Conservation (phyloP, 30 jellyfish, hydroid and myxozoan species). For the Aurelia aurita complex sp. Pacific region DNA sequence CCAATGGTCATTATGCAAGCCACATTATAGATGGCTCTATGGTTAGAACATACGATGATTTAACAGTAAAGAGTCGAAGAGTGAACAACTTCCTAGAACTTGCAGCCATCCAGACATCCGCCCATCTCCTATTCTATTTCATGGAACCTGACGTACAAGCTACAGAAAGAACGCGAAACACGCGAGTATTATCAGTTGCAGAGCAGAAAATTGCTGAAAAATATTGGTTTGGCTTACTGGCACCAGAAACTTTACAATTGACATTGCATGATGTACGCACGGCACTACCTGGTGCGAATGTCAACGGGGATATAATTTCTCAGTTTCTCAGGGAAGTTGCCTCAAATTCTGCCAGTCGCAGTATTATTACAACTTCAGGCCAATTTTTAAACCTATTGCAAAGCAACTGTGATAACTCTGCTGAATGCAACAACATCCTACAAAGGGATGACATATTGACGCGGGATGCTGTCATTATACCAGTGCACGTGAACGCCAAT, state of each 20-base stretch:
- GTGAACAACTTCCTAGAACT: background rate
- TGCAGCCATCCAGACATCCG: background rate
- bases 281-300: background rate
- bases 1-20: background rate
- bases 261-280: background rate
- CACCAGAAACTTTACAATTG: background rate
- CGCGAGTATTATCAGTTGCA: background rate
- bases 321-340: background rate
- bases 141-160: background rate
- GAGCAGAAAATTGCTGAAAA: background rate
- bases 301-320: background rate
- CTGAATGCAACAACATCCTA: too few relatives aligned
- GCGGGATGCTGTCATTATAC: too few relatives aligned
- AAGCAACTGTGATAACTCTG: too few relatives aligned
- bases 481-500: too few relatives aligned
- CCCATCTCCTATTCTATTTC: conserved; percentile 2
- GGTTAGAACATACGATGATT: background rate
- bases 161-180: background rate
- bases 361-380: background rate
- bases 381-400: background rate
- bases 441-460: too few relatives aligned
- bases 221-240: conserved; percentile 4
- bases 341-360: background rate
- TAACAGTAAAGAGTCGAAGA: background rate
- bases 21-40: background rate